These are phyloP conservation scores for Masticophis lateralis DNA, from an alignment of 2,797 vertebrate species.

Conservation along the genomic window DNA sequence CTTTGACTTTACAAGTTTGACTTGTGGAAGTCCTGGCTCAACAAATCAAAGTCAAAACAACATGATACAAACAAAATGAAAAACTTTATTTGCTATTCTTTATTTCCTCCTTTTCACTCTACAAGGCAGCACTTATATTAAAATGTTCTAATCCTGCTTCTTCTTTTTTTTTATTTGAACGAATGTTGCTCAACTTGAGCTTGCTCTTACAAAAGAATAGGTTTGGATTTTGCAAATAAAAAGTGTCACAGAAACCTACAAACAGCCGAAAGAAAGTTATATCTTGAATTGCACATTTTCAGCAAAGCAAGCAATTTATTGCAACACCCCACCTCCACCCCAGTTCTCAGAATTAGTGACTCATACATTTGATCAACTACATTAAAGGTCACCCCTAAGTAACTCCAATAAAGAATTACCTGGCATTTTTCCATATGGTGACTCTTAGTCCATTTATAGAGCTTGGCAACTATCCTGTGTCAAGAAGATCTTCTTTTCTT, in stretches of 20 bases:
- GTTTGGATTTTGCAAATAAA: conserved; percentile 15
- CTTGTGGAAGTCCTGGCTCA: neutral
- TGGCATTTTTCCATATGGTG: conserved; percentile 48
- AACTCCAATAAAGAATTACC: conserved; percentile 50
- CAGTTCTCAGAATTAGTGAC: conserved; percentile 57
- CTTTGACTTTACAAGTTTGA: neutral
- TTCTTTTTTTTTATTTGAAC: neutral
- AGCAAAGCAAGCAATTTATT: conserved; percentile 48
- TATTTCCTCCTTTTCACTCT: neutral
- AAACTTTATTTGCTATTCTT: neutral
- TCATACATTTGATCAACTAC: conserved; percentile 43
- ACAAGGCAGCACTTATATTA: conserved; percentile 4
- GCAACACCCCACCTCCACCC: neutral
- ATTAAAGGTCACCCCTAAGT: conserved; percentile 58
- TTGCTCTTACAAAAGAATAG: conserved; percentile 6
- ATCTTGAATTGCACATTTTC: conserved; percentile 40
- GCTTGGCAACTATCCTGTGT: neutral
- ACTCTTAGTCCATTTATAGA: conserved; percentile 16
- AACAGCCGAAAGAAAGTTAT: conserved; percentile 49
- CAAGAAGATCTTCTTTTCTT: neutral
- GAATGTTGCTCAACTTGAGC: conserved; percentile 28
- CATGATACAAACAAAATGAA: neutral
- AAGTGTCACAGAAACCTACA: conserved; percentile 2
- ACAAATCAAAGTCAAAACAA: neutral
- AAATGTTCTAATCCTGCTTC: conserved; percentile 28